phyloP scores from a whole-genome alignment of 2,888 invertebrate genomes.

The Orthosia cruda region DNA sequence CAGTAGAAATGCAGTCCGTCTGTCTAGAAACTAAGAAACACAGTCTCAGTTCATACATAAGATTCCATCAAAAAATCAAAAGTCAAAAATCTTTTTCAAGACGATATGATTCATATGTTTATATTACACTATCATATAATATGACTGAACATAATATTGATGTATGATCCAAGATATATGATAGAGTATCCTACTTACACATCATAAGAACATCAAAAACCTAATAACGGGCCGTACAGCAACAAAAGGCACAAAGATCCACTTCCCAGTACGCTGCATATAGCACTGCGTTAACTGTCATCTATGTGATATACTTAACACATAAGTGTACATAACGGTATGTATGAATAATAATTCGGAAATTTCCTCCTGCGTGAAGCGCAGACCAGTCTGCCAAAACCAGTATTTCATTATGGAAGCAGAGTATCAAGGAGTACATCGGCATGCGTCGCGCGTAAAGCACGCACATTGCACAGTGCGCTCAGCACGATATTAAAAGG shows the following conservation, averaged over 20 bases:
- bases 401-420: constrained; percentile 51
- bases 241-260: not conserved
- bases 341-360: constrained; percentile 28
- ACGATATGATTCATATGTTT: no score
- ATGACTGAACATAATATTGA: no score
- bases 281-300: not conserved
- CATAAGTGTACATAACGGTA: constrained; percentile 13
- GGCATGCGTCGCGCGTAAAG: constrained; percentile 72
- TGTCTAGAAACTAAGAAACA: no score
- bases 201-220: not conserved
- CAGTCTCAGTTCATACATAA: no score
- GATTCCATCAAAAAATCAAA: no score
- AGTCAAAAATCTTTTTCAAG: no score
- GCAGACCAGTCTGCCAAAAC: constrained; percentile 52
- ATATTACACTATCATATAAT: no score
- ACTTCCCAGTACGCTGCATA: not conserved
- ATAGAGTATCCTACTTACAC: no score
- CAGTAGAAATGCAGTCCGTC: no score
- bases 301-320: constrained; percentile 15
- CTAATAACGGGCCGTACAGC: not conserved
- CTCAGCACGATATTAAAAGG: constrained; percentile 58
- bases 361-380: constrained; percentile 17
- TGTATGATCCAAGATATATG: no score
- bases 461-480: constrained; percentile 71
- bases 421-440: constrained; percentile 64